These are phyloP conservation scores for Nyctibius grandis DNA, from an alignment of 2,797 vertebrate species.

Conservation along the genomic window DNA sequence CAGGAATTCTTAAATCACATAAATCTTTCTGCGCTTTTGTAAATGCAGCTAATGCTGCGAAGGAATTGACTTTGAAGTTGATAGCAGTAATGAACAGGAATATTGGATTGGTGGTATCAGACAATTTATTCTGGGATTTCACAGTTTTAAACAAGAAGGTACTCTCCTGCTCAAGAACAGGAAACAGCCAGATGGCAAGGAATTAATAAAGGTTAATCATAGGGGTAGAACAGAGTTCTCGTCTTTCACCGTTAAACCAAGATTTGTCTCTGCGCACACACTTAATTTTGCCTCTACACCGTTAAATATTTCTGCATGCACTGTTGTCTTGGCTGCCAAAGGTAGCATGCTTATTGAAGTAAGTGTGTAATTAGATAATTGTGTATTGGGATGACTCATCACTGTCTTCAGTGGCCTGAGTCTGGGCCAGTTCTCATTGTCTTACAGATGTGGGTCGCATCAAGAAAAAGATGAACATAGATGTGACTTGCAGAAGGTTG, in stretches of 20 bases:
- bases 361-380: background rate
- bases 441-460: background rate
- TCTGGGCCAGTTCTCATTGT: background rate
- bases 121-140: background rate
- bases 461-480: background rate
- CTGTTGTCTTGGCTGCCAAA: background rate
- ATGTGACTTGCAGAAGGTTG: background rate
- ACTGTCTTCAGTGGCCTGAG: background rate
- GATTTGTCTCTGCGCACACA: background rate
- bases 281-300: background rate
- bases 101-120: background rate
- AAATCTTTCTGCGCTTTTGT: background rate
- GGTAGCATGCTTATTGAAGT: background rate
- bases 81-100: background rate
- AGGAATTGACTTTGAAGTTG: background rate
- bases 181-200: background rate
- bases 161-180: background rate
- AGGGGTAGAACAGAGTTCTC: background rate
- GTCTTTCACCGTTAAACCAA: background rate
- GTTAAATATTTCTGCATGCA: background rate
- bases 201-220: background rate
- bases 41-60: background rate
- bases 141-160: background rate
- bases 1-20: background rate
- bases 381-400: background rate